Evolutionary conservation across 2,888 invertebrate species (phyloP), one percentile per base, ranked within the genome.

Genomic region (Erebia aethiops): DNA sequence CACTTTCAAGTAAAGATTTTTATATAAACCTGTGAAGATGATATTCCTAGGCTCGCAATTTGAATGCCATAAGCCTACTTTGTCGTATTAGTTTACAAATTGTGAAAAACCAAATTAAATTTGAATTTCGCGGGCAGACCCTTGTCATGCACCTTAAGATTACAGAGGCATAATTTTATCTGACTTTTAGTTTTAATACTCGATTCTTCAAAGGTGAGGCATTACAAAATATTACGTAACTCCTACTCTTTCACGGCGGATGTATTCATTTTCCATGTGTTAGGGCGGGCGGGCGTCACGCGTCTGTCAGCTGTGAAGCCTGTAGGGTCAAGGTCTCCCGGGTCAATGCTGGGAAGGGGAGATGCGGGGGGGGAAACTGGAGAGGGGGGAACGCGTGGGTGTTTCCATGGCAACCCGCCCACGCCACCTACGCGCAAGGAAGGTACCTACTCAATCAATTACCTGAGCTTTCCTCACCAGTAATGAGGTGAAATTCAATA

Each of bases 391-490:
- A 75, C 76, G 88, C 89, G 91, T 90, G 83, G 91, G 91, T 85
- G 91, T 90, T 82, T 64, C 85, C 88, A 91, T 92, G 86, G 84
- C 83, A 87, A 91, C 90, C 84, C 76, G 83, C 89, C 90, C 83
- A 88, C 90, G 87, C 88, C 89, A 77, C 90, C 92, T 84, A 84
- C 87, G 81, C 79, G 76, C 77, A 49, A 70, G 78, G 78, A 86
- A 89, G 90, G 90, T 89, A 90, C n/a, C n/a, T n/a, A n/a, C 82
- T 90, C 89, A 88, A 90, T 91, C 90, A 91, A 91, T 91, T 89
- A 82, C 86, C 84, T 83, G 83, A 82, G 84, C 82, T 82, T 84
- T 83, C 82, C 83, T 18, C 83, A 74, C 74, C 73, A 72, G 77
- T 79, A 79, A 79, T 78, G 78, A 78, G 78, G 76, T 77, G 77